phyloP scores from a whole-genome alignment of 2,797 vertebrate genomes.

The Pygocentrus nattereri region DNA sequence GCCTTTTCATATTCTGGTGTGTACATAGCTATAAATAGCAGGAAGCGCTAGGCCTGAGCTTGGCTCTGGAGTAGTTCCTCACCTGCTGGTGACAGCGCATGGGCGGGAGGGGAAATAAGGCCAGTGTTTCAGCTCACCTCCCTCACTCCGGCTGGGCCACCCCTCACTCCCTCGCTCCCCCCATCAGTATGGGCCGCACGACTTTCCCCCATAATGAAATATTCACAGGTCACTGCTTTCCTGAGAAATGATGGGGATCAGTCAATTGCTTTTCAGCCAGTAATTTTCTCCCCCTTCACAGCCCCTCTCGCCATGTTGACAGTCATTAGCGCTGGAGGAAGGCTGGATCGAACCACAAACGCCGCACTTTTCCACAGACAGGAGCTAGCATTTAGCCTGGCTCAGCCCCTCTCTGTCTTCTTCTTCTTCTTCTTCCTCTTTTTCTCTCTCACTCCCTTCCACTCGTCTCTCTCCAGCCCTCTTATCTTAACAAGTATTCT shows the following conservation, averaged over 20 bases:
- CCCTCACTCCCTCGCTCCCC: slow-evolving; percentile 60
- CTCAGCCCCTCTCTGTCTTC: slow-evolving; percentile 50
- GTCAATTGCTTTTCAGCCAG: slow-evolving; percentile 89
- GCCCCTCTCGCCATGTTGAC: slow-evolving; percentile 80
- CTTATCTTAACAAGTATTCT: slow-evolving; percentile 50
- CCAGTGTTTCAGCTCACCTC: slow-evolving; percentile 47
- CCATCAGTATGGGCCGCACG: slow-evolving; percentile 86
- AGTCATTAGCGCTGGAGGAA: slow-evolving; percentile 80
- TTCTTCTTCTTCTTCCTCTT: slow-evolving; percentile 44
- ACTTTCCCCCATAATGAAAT: slow-evolving; percentile 95
- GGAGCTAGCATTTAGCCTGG: slow-evolving; percentile 61
- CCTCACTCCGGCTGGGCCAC: slow-evolving; percentile 24
- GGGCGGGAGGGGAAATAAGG: slow-evolving; percentile 49
- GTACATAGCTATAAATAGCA: slow-evolving; percentile 55
- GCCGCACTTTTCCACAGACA: slow-evolving; percentile 53
- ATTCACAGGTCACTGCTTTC: slow-evolving; percentile 98
- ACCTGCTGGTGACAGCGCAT: slow-evolving; percentile 53
- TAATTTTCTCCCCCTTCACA: slow-evolving; percentile 83
- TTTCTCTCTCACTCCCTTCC: slow-evolving; percentile 41
- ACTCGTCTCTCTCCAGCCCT: slow-evolving; percentile 32
- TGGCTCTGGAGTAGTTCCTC: slow-evolving; percentile 33
- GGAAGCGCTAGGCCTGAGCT: slow-evolving; percentile 40
- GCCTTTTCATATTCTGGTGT: slow-evolving; percentile 36
- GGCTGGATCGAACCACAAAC: slow-evolving; percentile 69
- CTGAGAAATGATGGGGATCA: slow-evolving; percentile 94